Evolutionary conservation across 30 jellyfish, hydroid and myxozoan species (phyloP).

Genomic region (Rhopilema esculentum): DNA sequence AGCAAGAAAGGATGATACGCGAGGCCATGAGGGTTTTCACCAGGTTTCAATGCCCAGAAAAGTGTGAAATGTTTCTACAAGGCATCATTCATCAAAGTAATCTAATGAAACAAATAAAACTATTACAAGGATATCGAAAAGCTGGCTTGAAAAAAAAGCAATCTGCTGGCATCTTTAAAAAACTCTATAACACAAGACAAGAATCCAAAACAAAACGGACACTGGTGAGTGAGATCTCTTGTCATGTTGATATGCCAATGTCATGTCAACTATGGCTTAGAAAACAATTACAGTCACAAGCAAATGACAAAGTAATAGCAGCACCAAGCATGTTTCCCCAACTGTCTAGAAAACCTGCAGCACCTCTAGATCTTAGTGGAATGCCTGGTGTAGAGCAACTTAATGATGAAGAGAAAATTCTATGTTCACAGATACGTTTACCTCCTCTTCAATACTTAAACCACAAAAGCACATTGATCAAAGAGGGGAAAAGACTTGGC

Average conservation of each 20-base stretch:
- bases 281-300: conserved; percentile 58
- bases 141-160: conserved; percentile 72
- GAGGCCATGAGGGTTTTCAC: conserved; percentile 71
- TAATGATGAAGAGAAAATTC: conserved; percentile 82
- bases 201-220: conserved; percentile 53
- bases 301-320: conserved; percentile 5
- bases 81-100: conserved; percentile 69
- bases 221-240: conserved; percentile 36
- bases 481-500: conserved; percentile 72
- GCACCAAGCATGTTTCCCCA: conserved; percentile 26
- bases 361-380: conserved; percentile 86
- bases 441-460: conserved; percentile 72
- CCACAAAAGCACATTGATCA: conserved; percentile 67
- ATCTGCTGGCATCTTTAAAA: conserved; percentile 42
- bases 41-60: conserved; percentile 74
- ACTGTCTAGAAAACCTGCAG: conserved; percentile 62
- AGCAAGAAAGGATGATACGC: conserved; percentile 71
- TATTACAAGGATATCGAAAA: conserved; percentile 71
- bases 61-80: conserved; percentile 74
- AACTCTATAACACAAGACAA: conserved; percentile 28
- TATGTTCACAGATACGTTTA: conserved; percentile 79
- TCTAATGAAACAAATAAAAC: conserved; percentile 58
- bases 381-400: conserved; percentile 81
- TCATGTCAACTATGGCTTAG: conserved; percentile 71
- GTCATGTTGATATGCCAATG: conserved; percentile 48